These are phyloP conservation scores for Oncorhynchus masou DNA, from an alignment of 2,113 vertebrate genomes.

Conservation along the genomic window DNA sequence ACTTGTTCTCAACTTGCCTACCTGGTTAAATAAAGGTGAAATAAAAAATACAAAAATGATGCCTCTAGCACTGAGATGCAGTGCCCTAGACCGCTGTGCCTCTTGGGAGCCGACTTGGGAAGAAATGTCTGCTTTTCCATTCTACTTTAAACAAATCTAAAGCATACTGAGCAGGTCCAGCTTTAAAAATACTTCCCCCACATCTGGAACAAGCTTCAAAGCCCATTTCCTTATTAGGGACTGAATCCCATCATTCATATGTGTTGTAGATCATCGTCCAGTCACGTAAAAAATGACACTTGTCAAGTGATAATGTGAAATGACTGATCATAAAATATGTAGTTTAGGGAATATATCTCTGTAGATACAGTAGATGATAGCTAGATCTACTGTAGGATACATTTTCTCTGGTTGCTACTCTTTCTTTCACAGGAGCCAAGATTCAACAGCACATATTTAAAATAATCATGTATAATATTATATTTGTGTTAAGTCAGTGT, in stretches of 20 bases:
- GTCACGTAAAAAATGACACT: conserved; percentile 42
- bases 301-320: conserved; percentile 42
- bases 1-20: no score
- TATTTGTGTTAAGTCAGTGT: background rate
- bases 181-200: background rate
- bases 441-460: background rate
- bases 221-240: background rate
- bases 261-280: conserved; percentile 34
- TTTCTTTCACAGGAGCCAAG: background rate
- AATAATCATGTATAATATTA: background rate
- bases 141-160: background rate
- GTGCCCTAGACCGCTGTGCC: background rate
- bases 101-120: background rate
- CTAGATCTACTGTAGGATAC: background rate
- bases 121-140: background rate
- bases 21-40: no score
- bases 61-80: no score
- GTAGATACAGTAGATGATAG: conserved; percentile 7
- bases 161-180: background rate
- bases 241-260: conserved; percentile 50
- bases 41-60: no score
- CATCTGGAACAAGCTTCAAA: conserved; percentile 18
- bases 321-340: conserved; percentile 39
- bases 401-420: background rate
- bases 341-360: conserved; percentile 35